phyloP scores from a whole-genome alignment of 2,797 vertebrate species.

The Centroberyx gerrardi region DNA sequence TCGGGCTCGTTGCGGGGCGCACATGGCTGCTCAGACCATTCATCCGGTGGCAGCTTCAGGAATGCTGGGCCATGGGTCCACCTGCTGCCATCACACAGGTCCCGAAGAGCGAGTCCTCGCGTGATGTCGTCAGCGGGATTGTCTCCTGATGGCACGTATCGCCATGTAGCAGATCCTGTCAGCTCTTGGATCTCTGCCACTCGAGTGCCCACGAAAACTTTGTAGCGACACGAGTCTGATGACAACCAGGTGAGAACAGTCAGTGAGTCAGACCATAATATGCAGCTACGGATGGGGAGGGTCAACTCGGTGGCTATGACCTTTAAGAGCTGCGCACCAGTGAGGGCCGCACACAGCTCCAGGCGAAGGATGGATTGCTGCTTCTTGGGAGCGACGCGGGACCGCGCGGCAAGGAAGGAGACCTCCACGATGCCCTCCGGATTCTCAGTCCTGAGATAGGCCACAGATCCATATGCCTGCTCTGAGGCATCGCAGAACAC shows the following conservation, averaged over 20 bases:
- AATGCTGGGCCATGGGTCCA: not conserved
- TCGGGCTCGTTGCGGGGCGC: too few relatives aligned
- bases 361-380: constrained; percentile 14
- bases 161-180: constrained; percentile 1
- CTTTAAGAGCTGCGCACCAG: constrained; percentile 4
- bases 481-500: constrained; percentile 19
- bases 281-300: not conserved
- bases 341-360: constrained; percentile 24
- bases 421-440: not conserved
- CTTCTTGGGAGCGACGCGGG: constrained; percentile 8
- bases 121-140: not conserved
- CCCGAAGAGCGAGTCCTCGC: not conserved
- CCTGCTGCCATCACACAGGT: not conserved
- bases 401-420: constrained; percentile 8
- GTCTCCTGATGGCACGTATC: too few relatives aligned
- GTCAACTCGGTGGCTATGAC: constrained; percentile 1
- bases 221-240: not conserved
- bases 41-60: not conserved
- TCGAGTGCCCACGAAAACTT: not conserved
- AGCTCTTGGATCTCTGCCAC: constrained; percentile 5
- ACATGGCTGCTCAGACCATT: not conserved
- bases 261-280: not conserved
- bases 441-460: not conserved
- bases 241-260: too few relatives aligned
- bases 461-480: constrained; percentile 7